Evolutionary conservation across 2,797 vertebrate species (phyloP).

Genomic region (Neosilurus hyrtlii): DNA sequence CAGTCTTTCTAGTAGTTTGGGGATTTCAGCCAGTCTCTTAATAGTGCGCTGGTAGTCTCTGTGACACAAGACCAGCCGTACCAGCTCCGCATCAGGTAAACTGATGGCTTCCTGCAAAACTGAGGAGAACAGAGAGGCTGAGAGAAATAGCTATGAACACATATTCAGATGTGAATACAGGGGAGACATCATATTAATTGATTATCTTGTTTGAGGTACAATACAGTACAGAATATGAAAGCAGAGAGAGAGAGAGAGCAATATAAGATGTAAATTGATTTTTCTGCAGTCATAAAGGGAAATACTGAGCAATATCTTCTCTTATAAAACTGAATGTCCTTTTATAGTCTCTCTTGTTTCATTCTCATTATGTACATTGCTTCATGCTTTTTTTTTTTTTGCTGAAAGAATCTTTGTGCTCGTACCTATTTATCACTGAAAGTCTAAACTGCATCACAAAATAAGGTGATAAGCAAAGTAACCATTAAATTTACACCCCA

Average conservation of each 20-base stretch:
- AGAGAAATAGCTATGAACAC: background rate
- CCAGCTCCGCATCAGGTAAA: conserved; percentile 88
- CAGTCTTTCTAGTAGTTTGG: conserved; percentile 88
- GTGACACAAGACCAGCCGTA: conserved; percentile 89
- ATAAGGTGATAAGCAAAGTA: background rate
- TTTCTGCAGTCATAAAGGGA: background rate
- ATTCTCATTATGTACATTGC: background rate
- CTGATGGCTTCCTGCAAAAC: conserved; percentile 97
- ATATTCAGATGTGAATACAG: background rate
- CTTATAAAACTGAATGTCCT: background rate
- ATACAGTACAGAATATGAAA: background rate
- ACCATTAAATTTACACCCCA: background rate
- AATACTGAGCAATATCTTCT: background rate
- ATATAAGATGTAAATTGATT: background rate
- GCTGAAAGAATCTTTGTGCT: background rate
- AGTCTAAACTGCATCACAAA: background rate
- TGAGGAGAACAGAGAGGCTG: conserved; percentile 52
- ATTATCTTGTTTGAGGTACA: background rate
- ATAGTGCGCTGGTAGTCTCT: conserved; percentile 94
- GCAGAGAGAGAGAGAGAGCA: conserved; percentile 4
- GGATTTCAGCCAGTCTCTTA: conserved; percentile 92
- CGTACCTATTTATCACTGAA: background rate
- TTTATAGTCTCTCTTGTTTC: background rate
- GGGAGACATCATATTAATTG: background rate
- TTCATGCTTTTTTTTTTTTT: background rate